These are phyloP conservation scores for Dendrolimus punctatus DNA, from an alignment of 1,140 invertebrate genomes.

Conservation along the genomic window DNA sequence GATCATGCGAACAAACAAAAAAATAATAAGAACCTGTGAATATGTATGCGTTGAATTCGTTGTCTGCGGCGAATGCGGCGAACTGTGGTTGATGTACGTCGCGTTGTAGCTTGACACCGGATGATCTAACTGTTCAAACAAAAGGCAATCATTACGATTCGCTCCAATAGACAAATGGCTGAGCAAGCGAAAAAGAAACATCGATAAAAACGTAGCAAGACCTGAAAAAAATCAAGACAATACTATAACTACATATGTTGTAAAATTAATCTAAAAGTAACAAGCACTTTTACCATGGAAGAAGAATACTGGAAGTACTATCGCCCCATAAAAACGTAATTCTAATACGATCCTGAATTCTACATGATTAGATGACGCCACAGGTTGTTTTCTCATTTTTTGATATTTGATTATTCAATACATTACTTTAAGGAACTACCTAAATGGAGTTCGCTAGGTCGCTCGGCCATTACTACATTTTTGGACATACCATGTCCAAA, in stretches of 20 bases:
- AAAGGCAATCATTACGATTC: slow-evolving; percentile 10
- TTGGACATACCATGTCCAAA: no score
- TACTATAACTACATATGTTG: slow-evolving; percentile 19
- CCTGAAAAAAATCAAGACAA: slow-evolving; percentile 25
- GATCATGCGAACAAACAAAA: no score
- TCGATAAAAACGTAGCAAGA: slow-evolving; percentile 28
- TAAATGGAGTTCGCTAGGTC: no score
- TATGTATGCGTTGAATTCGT: slow-evolving; percentile 57
- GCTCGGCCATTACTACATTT: no score
- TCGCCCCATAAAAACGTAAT: no score
- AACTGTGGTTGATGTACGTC: slow-evolving; percentile 60
- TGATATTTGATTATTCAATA: no score
- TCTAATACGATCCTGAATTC: no score
- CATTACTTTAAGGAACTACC: no score
- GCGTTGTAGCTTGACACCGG: slow-evolving; percentile 56
- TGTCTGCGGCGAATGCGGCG: slow-evolving; percentile 55
- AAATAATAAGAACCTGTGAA: slow-evolving; percentile 34
- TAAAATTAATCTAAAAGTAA: neutral
- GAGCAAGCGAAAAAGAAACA: slow-evolving; percentile 19
- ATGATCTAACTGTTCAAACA: slow-evolving; percentile 44
- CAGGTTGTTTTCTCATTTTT: no score
- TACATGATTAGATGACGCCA: no score
- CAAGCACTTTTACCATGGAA: neutral
- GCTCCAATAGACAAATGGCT: neutral
- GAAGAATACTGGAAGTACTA: no score